These are phyloP conservation scores for Zygaena filipendulae DNA, from an alignment of 2,888 invertebrate genomes.

Conservation along the genomic window DNA sequence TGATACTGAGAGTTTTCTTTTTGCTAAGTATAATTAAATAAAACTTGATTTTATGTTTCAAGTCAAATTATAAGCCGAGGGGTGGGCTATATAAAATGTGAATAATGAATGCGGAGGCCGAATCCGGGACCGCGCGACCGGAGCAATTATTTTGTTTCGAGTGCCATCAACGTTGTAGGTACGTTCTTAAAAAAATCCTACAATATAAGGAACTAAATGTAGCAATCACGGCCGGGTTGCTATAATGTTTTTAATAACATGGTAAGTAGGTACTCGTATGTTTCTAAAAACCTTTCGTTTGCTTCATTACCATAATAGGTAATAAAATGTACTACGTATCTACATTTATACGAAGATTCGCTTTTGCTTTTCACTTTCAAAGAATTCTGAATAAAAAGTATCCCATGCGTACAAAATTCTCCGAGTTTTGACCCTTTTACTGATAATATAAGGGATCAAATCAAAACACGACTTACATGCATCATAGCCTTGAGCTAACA, in stretches of 20 bases:
- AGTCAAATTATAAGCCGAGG: slow-evolving; percentile 66
- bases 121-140: slow-evolving; percentile 61
- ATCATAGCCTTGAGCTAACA: no score
- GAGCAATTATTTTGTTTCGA: slow-evolving; percentile 68
- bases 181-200: slow-evolving; percentile 66
- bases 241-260: slow-evolving; percentile 44
- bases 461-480: no score
- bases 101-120: slow-evolving; percentile 65
- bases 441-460: no score
- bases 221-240: slow-evolving; percentile 42
- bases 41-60: slow-evolving; percentile 68
- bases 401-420: no score
- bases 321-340: no score
- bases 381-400: no score
- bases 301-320: background rate
- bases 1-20: slow-evolving; percentile 43
- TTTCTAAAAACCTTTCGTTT: slow-evolving; percentile 19
- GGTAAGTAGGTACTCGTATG: no score
- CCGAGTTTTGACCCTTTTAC: no score
- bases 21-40: slow-evolving; percentile 59
- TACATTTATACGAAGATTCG: no score
- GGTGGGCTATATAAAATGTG: slow-evolving; percentile 65
- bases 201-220: slow-evolving; percentile 62
- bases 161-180: slow-evolving; percentile 66
- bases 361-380: no score